These are phyloP conservation scores for Eupithecia dodoneata DNA, from an alignment of 2,888 invertebrate genomes.

Conservation along the genomic window DNA sequence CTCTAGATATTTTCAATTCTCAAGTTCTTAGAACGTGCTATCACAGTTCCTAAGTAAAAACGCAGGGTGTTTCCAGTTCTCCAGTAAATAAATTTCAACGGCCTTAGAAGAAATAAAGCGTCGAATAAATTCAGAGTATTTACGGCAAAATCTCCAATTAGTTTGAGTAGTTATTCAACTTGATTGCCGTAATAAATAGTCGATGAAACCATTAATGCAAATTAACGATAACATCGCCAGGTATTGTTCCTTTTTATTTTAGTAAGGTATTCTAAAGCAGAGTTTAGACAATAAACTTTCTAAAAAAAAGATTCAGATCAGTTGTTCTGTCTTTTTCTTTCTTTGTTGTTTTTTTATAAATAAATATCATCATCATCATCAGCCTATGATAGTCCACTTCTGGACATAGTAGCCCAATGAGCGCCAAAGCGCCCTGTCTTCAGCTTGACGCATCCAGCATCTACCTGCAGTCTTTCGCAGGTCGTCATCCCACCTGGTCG, in stretches of 20 bases:
- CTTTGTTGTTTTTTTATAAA: too few relatives aligned
- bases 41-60: background rate
- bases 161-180: slow-evolving; percentile 34
- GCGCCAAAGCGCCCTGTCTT: too few relatives aligned
- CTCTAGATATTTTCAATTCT: background rate
- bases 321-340: too few relatives aligned
- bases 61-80: slow-evolving; percentile 3
- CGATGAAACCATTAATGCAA: slow-evolving; percentile 7
- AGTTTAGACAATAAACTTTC: background rate
- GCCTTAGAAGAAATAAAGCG: slow-evolving; percentile 10
- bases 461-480: too few relatives aligned
- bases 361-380: too few relatives aligned
- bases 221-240: background rate
- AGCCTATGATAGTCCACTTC: too few relatives aligned
- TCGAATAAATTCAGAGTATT: slow-evolving; percentile 32
- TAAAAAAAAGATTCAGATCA: too few relatives aligned
- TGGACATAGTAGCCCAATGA: too few relatives aligned
- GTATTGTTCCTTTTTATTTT: background rate
- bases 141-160: slow-evolving; percentile 31
- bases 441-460: too few relatives aligned
- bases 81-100: slow-evolving; percentile 4
- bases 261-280: background rate
- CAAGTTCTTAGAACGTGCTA: background rate
- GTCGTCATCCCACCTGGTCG: too few relatives aligned
- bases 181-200: slow-evolving; percentile 23